Evolutionary conservation across 2,113 vertebrate species (phyloP).

Genomic region (Brienomyrus longianalis): DNA sequence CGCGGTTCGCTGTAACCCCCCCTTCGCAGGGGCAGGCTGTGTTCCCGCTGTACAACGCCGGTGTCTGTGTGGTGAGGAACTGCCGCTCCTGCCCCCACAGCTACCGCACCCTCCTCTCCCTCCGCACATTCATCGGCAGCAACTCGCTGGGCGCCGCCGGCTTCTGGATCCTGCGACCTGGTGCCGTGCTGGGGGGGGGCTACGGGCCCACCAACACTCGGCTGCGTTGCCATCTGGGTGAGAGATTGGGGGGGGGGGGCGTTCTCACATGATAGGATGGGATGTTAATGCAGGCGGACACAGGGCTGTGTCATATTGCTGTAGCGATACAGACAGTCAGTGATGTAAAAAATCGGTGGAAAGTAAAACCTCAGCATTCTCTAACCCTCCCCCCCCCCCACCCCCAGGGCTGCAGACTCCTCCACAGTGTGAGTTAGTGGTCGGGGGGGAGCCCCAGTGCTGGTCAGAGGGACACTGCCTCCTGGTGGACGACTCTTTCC

Average conservation of each 20-base stretch:
- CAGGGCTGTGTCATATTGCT: not conserved
- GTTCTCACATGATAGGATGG: not conserved
- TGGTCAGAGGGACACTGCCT: conserved; percentile 70
- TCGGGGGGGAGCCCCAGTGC: conserved; percentile 63
- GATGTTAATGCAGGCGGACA: not conserved
- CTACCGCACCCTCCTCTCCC: conserved; percentile 67
- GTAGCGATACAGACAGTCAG: not conserved
- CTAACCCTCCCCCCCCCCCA: not conserved
- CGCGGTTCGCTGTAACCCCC: conserved; percentile 2
- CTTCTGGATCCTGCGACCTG: conserved; percentile 71
- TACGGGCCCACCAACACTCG: conserved; percentile 78
- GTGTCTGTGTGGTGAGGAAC: conserved; percentile 68
- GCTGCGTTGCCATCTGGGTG: conserved; percentile 77
- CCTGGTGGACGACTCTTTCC: conserved; percentile 60
- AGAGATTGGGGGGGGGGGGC: conserved; percentile 28
- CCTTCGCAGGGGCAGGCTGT: conserved; percentile 63
- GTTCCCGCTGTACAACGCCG: conserved; percentile 72
- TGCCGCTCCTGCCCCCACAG: conserved; percentile 72
- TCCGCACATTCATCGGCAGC: conserved; percentile 75
- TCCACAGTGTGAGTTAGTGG: conserved; percentile 67
- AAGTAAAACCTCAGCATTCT: not conserved
- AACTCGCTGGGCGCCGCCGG: conserved; percentile 77
- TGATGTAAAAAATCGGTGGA: not conserved
- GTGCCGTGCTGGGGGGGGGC: conserved; percentile 60
- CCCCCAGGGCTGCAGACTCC: conserved; percentile 58